These are phyloP conservation scores for Euplexia lucipara DNA, from an alignment of 2,888 invertebrate genomes.

Conservation along the genomic window DNA sequence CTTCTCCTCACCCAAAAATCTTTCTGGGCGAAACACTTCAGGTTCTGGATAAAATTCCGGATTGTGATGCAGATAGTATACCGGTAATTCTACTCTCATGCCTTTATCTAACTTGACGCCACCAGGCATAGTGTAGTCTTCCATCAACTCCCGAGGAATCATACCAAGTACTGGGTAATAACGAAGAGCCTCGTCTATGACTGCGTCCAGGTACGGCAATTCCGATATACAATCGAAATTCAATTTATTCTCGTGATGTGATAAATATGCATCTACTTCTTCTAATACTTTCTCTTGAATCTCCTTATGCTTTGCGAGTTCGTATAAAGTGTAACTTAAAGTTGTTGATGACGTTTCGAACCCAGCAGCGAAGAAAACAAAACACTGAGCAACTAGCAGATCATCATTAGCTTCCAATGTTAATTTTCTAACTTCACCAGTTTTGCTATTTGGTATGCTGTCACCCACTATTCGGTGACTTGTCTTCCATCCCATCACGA, in stretches of 20 bases:
- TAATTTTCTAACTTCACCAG: constrained; percentile 42
- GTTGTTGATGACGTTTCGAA: constrained; percentile 57
- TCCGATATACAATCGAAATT: constrained; percentile 57
- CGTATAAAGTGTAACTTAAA: constrained; percentile 49
- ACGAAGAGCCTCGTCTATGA: constrained; percentile 69
- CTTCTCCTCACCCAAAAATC: constrained; percentile 70
- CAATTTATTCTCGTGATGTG: constrained; percentile 39
- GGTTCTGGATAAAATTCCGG: constrained; percentile 71
- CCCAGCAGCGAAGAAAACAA: constrained; percentile 58
- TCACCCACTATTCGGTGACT: constrained; percentile 65
- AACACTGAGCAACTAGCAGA: constrained; percentile 55
- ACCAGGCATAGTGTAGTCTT: constrained; percentile 71
- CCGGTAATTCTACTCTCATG: constrained; percentile 70
- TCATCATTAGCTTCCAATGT: constrained; percentile 44
- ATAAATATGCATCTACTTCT: constrained; percentile 53
- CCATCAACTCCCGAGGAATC: constrained; percentile 68
- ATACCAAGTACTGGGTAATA: constrained; percentile 70
- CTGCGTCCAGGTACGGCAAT: constrained; percentile 70
- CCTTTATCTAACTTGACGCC: constrained; percentile 69
- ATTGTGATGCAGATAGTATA: constrained; percentile 69
- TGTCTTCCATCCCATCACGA: constrained; percentile 54
- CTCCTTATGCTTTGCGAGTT: constrained; percentile 47
- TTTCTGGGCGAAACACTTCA: constrained; percentile 69
- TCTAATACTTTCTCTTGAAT: constrained; percentile 34
- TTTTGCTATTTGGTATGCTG: constrained; percentile 56